Percentiles rank a stretch among this genome's conserved stretches.
phyloP scores from a whole-genome alignment of 2,888 invertebrate species.

The Iselma pallidipennis region DNA sequence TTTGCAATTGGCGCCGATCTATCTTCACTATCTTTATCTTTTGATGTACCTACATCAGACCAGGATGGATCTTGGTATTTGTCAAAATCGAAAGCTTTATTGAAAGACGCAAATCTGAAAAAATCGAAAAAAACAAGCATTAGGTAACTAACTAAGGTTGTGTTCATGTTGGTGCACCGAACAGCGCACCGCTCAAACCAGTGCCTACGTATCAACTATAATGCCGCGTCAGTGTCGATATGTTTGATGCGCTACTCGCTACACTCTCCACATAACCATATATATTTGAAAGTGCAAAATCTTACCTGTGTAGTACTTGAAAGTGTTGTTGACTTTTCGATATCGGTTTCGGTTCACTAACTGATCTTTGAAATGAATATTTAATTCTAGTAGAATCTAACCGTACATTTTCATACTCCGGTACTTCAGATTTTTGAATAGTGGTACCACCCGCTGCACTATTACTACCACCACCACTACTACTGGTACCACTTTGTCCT shows the following conservation, averaged over 20 bases:
- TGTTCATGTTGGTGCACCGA: too few species aligned
- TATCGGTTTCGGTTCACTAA: slow-evolving; percentile 56
- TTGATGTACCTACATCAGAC: slow-evolving; percentile 38
- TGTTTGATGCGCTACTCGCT: too few species aligned
- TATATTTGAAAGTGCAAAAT: too few species aligned
- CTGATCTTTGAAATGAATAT: slow-evolving; percentile 54
- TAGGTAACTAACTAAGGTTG: too few species aligned
- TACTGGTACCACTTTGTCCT: slow-evolving; percentile 21
- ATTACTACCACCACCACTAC: background rate
- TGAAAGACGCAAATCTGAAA: slow-evolving; percentile 55
- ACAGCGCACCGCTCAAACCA: too few species aligned
- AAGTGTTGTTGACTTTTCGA: slow-evolving; percentile 51
- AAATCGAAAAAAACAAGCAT: background rate
- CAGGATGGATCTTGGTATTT: slow-evolving; percentile 41
- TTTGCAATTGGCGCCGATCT: slow-evolving; percentile 65
- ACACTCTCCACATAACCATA: too few species aligned
- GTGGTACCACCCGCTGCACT: slow-evolving; percentile 25
- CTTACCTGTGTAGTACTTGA: slow-evolving; percentile 55
- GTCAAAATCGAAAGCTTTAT: slow-evolving; percentile 54
- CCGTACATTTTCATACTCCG: slow-evolving; percentile 53
- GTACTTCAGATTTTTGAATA: slow-evolving; percentile 39
- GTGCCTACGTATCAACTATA: too few species aligned
- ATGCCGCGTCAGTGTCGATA: too few species aligned
- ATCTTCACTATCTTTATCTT: slow-evolving; percentile 47
- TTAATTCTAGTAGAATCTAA: slow-evolving; percentile 48